Percentiles rank a stretch among this genome's conserved stretches.
These are phyloP conservation scores for Iselma pallidipennis DNA, from an alignment of 2,888 invertebrate species.

Conservation along the genomic window DNA sequence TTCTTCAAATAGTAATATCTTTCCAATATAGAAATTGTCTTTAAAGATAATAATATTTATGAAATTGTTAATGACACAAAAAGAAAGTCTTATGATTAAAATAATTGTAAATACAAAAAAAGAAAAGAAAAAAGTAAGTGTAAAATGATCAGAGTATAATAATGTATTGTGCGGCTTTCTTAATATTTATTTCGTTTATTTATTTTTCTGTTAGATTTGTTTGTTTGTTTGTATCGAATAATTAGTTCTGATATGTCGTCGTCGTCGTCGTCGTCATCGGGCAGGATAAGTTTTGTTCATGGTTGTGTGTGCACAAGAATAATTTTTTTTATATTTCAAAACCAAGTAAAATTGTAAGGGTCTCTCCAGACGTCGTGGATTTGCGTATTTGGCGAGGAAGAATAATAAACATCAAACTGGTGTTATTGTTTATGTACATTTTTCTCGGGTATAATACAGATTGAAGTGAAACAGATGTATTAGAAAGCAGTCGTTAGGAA, in stretches of 20 bases:
- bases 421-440: too few relatives aligned
- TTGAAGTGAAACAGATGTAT: too few relatives aligned
- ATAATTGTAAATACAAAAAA: not conserved
- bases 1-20: not conserved
- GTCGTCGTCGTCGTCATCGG: too few relatives aligned
- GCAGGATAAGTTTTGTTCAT: not conserved
- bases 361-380: too few relatives aligned
- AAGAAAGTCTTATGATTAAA: not conserved
- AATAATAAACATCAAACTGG: too few relatives aligned
- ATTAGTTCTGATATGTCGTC: too few relatives aligned
- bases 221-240: not conserved
- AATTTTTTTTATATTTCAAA: slow-evolving; percentile 3
- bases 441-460: too few relatives aligned
- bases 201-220: not conserved
- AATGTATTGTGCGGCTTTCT: not conserved
- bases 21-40: not conserved
- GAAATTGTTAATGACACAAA: slow-evolving; percentile 1
- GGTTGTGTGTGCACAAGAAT: slow-evolving; percentile 6
- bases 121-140: too few relatives aligned
- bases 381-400: too few relatives aligned
- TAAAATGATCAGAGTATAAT: not conserved
- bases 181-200: not conserved
- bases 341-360: not conserved
- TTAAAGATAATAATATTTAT: not conserved
- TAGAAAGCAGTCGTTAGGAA: too few relatives aligned